Percentiles rank a stretch among this genome's conserved stretches.
These are phyloP conservation scores for Pollenia angustigena DNA, from an alignment of 2,888 invertebrate genomes.

Conservation along the genomic window DNA sequence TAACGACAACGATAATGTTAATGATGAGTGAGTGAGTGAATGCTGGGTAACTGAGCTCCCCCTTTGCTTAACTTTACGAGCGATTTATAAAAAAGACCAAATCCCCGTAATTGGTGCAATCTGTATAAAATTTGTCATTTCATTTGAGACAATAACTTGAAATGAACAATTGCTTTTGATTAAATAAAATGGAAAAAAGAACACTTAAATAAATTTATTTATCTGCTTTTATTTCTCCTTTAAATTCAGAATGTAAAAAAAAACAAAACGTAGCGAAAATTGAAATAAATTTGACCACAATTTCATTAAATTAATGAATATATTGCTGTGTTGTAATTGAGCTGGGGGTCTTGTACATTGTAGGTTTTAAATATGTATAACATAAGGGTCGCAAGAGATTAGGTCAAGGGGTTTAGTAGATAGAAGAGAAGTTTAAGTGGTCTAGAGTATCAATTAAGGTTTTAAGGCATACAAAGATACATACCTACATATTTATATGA, in stretches of 20 bases:
- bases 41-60: not conserved
- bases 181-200: conserved; percentile 69
- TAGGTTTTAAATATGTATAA: not conserved
- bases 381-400: conserved; percentile 64
- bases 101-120: conserved; percentile 59
- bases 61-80: conserved; percentile 24
- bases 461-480: conserved; percentile 15
- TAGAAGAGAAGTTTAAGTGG: conserved; percentile 66
- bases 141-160: conserved; percentile 73
- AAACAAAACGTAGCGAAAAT: conserved; percentile 52
- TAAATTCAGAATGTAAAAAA: not conserved
- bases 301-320: conserved; percentile 72
- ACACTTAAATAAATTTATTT: conserved; percentile 49
- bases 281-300: conserved; percentile 72
- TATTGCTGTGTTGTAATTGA: conserved; percentile 63
- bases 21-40: conserved; percentile 38
- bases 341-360: conserved; percentile 38
- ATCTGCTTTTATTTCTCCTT: conserved; percentile 1
- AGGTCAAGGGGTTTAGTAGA: conserved; percentile 63
- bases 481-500: not conserved
- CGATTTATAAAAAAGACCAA: conserved; percentile 23
- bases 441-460: conserved; percentile 67
- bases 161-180: conserved; percentile 76
- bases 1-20: conserved; percentile 46
- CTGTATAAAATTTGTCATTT: conserved; percentile 64